Percentiles rank a stretch among this genome's conserved stretches.
phyloP scores from a whole-genome alignment of 37 sponge, comb jelly and placozoan species.

The Petrosia ficiformis region DNA sequence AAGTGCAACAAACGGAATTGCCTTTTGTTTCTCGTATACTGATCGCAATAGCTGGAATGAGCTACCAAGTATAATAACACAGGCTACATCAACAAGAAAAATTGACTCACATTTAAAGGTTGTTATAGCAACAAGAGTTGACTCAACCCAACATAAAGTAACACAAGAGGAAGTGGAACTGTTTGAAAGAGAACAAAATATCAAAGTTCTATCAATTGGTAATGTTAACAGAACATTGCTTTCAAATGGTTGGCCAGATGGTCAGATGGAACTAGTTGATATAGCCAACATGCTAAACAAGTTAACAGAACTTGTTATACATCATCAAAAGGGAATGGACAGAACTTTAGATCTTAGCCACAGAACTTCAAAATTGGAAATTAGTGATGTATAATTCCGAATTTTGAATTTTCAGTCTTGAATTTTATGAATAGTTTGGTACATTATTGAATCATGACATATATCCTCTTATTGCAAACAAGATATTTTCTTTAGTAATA shows the following conservation, averaged over 20 bases:
- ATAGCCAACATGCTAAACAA: not conserved
- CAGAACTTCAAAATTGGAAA: too few species aligned
- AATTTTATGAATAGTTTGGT: too few species aligned
- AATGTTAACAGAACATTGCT: slow-evolving; percentile 25
- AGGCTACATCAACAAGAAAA: not conserved
- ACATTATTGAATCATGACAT: too few species aligned
- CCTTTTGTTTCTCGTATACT: slow-evolving; percentile 58
- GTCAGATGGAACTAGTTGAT: not conserved
- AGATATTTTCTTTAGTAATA: too few species aligned
- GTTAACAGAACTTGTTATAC: not conserved
- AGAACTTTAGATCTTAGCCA: too few species aligned
- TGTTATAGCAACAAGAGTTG: not conserved
- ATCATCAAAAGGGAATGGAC: not conserved
- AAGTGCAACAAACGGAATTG: slow-evolving; percentile 23
- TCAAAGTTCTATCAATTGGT: slow-evolving; percentile 20
- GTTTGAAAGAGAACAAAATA: slow-evolving; percentile 9
- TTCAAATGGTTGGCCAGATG: slow-evolving; percentile 28
- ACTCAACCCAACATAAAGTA: slow-evolving; percentile 13
- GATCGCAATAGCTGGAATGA: slow-evolving; percentile 22
- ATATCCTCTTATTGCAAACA: too few species aligned
- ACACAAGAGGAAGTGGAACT: slow-evolving; percentile 21
- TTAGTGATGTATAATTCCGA: too few species aligned
- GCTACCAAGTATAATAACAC: slow-evolving; percentile 3
- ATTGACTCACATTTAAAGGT: not conserved
- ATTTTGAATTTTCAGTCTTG: too few species aligned